A percentile compares a stretch with the other conserved stretches of the same genome.
Conservation (phyloP, 1,140 invertebrate species). For the Meloidogyne floridensis region DNA sequence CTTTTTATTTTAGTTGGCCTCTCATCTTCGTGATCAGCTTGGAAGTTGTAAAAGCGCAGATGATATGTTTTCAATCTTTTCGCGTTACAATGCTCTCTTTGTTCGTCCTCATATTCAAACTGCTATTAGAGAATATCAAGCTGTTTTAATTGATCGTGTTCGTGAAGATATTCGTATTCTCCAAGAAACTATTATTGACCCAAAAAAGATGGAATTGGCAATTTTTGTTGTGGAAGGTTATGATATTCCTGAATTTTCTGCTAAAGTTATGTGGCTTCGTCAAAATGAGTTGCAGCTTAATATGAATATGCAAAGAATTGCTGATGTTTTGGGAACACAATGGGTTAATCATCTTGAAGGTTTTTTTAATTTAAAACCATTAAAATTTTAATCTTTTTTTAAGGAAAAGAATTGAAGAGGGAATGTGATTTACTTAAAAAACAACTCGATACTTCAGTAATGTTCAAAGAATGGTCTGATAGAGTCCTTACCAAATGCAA, state of each 20-base stretch:
- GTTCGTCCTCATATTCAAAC: constrained; percentile 96
- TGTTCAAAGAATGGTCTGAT: constrained; percentile 95
- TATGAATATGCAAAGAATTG: constrained; percentile 90
- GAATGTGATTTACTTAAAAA: constrained; percentile 95
- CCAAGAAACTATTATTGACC: constrained; percentile 95
- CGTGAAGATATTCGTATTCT: constrained; percentile 93
- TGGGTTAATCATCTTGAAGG: constrained; percentile 99
- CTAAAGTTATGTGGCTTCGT: constrained; percentile 97
- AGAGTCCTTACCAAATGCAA: constrained; percentile 89
- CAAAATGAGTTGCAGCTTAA: constrained; percentile 96
- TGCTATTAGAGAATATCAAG: constrained; percentile 97
- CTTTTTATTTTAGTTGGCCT: constrained; percentile 71
- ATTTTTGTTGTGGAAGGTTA: constrained; percentile 17
- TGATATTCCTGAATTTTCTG: constrained; percentile 91
- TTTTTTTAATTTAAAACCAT: constrained; percentile 68
- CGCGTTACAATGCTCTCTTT: constrained; percentile 95
- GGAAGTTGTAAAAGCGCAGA: constrained; percentile 98
- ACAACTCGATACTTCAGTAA: constrained; percentile 87
- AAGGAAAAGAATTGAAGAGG: constrained; percentile 80
- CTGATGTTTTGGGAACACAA: constrained; percentile 93
- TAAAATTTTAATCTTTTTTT: not conserved
- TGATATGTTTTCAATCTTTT: constrained; percentile 99
- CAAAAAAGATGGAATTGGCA: constrained; percentile 35
- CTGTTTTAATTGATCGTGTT: constrained; percentile 92
- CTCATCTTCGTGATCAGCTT: constrained; percentile 90